Percentiles rank a stretch among this genome's conserved stretches.
Evolutionary conservation across 2,113 vertebrate species (phyloP).

Genomic region (Zosterops hypoxanthus): DNA sequence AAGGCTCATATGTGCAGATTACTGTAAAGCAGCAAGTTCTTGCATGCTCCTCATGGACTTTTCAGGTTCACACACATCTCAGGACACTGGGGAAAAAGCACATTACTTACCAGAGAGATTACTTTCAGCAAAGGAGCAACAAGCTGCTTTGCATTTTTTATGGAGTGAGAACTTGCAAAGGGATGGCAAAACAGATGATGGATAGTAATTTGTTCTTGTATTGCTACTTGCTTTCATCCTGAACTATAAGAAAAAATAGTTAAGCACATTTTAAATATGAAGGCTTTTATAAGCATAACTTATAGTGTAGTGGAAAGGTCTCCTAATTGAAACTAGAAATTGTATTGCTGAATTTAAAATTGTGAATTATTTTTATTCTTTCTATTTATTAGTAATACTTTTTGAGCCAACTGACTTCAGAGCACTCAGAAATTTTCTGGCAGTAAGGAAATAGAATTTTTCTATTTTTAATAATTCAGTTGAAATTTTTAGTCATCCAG

Average conservation of each 20-base stretch:
- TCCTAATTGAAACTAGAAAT: not conserved
- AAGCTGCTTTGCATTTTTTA: not conserved
- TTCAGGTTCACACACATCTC: not conserved
- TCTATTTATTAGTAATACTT: slow-evolving; percentile 10
- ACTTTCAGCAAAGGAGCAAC: not conserved
- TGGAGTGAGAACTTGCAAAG: not conserved
- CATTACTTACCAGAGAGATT: not conserved
- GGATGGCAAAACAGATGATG: not conserved
- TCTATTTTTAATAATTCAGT: slow-evolving; percentile 57
- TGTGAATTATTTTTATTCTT: slow-evolving; percentile 15
- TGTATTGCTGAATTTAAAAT: not conserved
- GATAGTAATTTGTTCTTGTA: not conserved
- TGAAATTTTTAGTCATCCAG: slow-evolving; percentile 41
- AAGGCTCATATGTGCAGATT: not conserved
- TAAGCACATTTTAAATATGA: not conserved
- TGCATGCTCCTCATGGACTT: not conserved
- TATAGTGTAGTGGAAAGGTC: not conserved
- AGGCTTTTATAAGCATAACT: not conserved
- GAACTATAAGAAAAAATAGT: not conserved
- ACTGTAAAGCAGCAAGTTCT: not conserved
- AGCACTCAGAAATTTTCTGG: slow-evolving; percentile 21
- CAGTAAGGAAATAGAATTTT: slow-evolving; percentile 20
- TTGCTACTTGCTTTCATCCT: not conserved
- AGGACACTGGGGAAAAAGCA: not conserved
- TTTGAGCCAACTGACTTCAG: slow-evolving; percentile 2